phyloP scores from a whole-genome alignment of 2,113 vertebrate genomes.

The Periophthalmodon schlosseri region DNA sequence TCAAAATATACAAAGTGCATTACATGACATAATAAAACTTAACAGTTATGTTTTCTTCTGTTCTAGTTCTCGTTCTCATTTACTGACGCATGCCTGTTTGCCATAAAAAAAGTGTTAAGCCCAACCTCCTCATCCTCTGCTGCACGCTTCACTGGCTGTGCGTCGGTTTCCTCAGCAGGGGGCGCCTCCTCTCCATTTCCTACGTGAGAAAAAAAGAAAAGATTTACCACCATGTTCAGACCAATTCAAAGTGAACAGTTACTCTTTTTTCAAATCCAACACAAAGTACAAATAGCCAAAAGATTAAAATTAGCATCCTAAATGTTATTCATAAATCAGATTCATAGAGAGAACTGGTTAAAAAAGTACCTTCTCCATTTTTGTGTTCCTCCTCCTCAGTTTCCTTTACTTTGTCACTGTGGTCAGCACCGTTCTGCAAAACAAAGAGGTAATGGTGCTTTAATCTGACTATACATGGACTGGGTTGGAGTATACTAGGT shows the following conservation, averaged over 20 bases:
- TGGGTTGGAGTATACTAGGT: neutral
- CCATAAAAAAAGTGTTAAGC: conserved; percentile 12
- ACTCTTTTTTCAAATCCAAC: neutral
- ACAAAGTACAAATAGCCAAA: neutral
- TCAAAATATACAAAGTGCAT: neutral
- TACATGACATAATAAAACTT: neutral
- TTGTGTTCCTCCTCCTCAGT: conserved; percentile 69
- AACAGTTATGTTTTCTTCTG: no score
- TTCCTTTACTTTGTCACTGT: conserved; percentile 73
- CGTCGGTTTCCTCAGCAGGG: conserved; percentile 75
- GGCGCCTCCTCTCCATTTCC: conserved; percentile 70
- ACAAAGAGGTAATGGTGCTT: neutral
- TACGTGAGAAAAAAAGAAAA: conserved; percentile 34
- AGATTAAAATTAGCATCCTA: neutral
- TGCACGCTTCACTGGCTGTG: conserved; percentile 79
- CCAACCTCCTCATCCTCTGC: conserved; percentile 80
- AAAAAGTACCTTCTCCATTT: conserved; percentile 64
- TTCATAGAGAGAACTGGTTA: neutral
- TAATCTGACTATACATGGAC: neutral
- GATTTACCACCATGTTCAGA: conserved; percentile 23
- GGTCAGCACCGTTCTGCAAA: conserved; percentile 76
- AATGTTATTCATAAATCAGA: neutral
- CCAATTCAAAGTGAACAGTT: neutral
- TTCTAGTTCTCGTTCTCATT: neutral
- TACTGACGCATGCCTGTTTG: neutral